phyloP scores from a whole-genome alignment of 2,888 invertebrate genomes.

The Hipparchia sbordonii region DNA sequence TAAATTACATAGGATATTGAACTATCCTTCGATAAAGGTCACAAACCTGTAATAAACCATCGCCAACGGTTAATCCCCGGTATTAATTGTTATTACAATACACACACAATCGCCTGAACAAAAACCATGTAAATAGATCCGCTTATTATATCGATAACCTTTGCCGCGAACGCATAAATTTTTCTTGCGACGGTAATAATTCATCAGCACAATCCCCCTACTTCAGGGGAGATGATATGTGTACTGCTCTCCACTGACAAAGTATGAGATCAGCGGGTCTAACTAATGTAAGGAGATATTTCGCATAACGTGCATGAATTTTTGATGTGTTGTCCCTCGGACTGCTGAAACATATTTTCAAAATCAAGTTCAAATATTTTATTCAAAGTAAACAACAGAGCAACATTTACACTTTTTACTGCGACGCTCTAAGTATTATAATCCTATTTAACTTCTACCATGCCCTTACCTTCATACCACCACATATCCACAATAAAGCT shows the following conservation, averaged over 20 bases:
- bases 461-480: too few species aligned
- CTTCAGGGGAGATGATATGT: neutral
- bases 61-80: slow-evolving; percentile 3
- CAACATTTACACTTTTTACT: too few species aligned
- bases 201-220: neutral
- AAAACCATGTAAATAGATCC: slow-evolving; percentile 16
- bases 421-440: too few species aligned
- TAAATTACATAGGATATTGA: neutral
- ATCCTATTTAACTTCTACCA: too few species aligned
- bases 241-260: neutral
- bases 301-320: neutral
- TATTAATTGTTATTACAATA: slow-evolving; percentile 15
- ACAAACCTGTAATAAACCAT: slow-evolving; percentile 10
- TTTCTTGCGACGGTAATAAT: neutral
- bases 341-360: too few species aligned
- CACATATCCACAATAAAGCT: too few species aligned
- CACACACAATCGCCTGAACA: slow-evolving; percentile 1
- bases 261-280: neutral
- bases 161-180: slow-evolving; percentile 8
- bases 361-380: too few species aligned
- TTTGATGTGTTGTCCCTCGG: too few species aligned
- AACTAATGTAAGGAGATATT: neutral
- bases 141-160: slow-evolving; percentile 16
- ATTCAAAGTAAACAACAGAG: too few species aligned
- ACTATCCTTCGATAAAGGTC: slow-evolving; percentile 2